These are phyloP conservation scores for Malaclemys terrapin DNA, from an alignment of 2,113 vertebrate genomes.

Conservation along the genomic window DNA sequence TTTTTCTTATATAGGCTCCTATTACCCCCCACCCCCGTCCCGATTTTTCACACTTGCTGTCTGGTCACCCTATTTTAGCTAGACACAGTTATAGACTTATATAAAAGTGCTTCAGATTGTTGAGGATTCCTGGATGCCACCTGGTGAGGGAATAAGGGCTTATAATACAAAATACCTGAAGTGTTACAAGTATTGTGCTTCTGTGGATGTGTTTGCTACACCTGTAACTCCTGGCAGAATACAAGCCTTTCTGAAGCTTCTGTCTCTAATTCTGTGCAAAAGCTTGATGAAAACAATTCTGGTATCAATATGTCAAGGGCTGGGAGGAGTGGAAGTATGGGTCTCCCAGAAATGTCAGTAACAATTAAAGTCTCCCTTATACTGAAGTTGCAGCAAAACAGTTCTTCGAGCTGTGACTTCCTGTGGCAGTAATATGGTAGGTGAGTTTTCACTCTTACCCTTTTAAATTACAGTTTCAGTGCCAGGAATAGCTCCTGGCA, in stretches of 20 bases:
- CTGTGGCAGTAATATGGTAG: not conserved
- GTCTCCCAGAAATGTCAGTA: not conserved
- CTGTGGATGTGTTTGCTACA: not conserved
- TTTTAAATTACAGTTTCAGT: not conserved
- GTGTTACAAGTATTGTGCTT: not conserved
- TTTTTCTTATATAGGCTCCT: too few species aligned
- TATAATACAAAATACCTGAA: not conserved
- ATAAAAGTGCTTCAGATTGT: not conserved
- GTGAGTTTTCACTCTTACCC: conserved; percentile 14
- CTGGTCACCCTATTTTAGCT: too few species aligned
- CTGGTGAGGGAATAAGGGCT: not conserved
- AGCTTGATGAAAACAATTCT: not conserved
- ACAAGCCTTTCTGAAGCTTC: not conserved
- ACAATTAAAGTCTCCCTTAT: not conserved
- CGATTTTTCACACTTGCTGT: too few species aligned
- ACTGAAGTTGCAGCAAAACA: conserved; percentile 10
- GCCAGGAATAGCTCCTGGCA: not conserved
- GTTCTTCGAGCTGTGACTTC: conserved; percentile 10
- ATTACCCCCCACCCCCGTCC: too few species aligned
- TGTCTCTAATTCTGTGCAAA: not conserved
- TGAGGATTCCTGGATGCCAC: not conserved
- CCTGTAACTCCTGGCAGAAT: not conserved
- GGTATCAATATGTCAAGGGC: not conserved
- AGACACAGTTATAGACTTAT: not conserved
- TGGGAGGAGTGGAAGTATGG: not conserved